Conservation (phyloP, 2,113 vertebrate genomes). For the Willisornis vidua region DNA sequence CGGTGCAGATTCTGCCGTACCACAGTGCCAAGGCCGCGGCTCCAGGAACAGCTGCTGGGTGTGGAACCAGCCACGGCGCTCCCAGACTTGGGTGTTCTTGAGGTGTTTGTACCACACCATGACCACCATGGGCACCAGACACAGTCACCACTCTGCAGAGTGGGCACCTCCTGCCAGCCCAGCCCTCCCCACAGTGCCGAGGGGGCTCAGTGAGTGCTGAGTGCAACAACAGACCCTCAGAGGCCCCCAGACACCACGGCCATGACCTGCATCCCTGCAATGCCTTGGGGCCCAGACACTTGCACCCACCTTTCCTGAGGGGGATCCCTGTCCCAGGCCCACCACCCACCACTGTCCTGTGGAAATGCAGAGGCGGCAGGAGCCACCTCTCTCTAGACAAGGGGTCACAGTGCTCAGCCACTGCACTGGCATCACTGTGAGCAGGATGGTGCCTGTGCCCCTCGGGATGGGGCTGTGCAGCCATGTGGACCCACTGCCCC, state of each 20-base stretch:
- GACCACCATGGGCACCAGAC: background rate
- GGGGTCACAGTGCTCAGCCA: background rate
- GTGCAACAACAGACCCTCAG: background rate
- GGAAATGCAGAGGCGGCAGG: background rate
- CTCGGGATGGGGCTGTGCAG: background rate
- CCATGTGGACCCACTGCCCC: no score
- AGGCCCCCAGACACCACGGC: background rate
- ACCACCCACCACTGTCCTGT: accelerated
- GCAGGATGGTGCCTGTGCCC: accelerated
- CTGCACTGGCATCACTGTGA: background rate
- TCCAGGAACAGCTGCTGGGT: accelerated
- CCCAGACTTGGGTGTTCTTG: accelerated
- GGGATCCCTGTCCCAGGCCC: background rate
- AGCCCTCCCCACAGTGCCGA: accelerated
- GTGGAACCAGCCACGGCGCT: accelerated
- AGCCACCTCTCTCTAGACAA: accelerated
- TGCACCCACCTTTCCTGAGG: accelerated
- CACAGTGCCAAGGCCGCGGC: background rate
- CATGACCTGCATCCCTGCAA: background rate
- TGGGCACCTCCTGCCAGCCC: background rate
- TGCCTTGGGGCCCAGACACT: accelerated
- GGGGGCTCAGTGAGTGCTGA: background rate
- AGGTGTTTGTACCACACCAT: accelerated
- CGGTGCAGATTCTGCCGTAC: no score
- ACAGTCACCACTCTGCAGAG: background rate